Conservation (phyloP, 2,113 vertebrate species). For the Antennarius striatus region DNA sequence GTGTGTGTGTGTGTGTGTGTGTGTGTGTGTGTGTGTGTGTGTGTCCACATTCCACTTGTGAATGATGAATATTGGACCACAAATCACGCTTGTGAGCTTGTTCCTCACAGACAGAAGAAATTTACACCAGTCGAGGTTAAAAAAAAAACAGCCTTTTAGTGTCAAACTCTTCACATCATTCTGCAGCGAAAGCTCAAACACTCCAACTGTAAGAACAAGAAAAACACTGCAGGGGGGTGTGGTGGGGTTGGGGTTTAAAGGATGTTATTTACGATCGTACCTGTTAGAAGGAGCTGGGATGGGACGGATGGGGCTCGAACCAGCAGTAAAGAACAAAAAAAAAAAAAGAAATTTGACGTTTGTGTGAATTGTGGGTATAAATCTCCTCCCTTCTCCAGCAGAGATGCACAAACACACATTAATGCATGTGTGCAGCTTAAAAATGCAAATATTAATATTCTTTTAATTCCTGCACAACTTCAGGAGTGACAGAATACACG, state of each 20-base stretch:
- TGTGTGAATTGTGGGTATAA: conserved; percentile 2
- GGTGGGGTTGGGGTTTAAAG: background rate
- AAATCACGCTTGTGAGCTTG: too few relatives aligned
- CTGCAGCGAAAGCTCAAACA: background rate
- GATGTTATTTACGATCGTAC: background rate
- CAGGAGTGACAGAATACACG: background rate
- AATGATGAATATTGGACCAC: too few relatives aligned
- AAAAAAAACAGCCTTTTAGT: too few relatives aligned
- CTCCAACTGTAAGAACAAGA: background rate
- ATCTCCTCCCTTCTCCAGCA: background rate
- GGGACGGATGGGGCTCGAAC: background rate
- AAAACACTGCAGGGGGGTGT: background rate
- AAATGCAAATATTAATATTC: background rate
- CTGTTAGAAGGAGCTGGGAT: background rate
- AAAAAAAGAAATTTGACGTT: background rate
- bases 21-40: too few relatives aligned
- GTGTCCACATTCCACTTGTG: too few relatives aligned
- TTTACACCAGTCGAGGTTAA: too few relatives aligned
- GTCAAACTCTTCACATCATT: background rate
- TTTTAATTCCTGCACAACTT: background rate
- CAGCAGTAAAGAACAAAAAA: too few relatives aligned
- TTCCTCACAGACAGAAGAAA: too few relatives aligned
- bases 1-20: too few relatives aligned
- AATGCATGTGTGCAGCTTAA: background rate
- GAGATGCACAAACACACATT: background rate